phyloP scores from a whole-genome alignment of 2,888 invertebrate species.

The Drosophila stalkeri region DNA sequence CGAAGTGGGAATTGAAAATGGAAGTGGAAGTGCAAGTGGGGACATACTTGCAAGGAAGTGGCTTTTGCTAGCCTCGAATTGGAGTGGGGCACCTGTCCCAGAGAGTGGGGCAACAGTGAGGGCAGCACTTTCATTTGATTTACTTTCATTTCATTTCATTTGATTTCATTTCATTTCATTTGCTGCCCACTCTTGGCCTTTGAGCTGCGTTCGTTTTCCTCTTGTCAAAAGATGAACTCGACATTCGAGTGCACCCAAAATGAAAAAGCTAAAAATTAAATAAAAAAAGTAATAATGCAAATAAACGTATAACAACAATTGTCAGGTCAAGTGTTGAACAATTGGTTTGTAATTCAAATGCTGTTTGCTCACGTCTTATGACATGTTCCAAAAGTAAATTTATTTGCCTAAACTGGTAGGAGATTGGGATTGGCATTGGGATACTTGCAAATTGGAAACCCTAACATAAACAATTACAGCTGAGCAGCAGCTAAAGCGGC shows the following conservation, averaged over 20 bases:
- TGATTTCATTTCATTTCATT: conserved; percentile 12
- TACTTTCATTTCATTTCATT: conserved; percentile 26
- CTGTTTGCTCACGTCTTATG: conserved; percentile 15
- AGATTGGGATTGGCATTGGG: too few species aligned
- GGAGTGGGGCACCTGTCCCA: conserved; percentile 13
- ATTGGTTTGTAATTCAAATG: conserved; percentile 26
- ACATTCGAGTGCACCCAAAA: conserved; percentile 8
- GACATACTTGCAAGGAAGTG: conserved; percentile 31
- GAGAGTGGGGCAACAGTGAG: conserved; percentile 18
- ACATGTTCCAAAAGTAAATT: conserved; percentile 33
- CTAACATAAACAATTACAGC: conserved; percentile 16
- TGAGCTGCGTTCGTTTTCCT: conserved; percentile 61
- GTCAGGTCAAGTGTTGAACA: conserved; percentile 12
- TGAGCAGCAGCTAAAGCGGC: conserved; percentile 10
- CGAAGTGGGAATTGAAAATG: conserved; percentile 35
- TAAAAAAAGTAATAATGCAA: background rate
- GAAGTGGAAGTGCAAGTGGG: conserved; percentile 18
- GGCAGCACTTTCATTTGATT: conserved; percentile 63
- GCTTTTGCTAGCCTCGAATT: conserved; percentile 2
- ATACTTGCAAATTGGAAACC: conserved; percentile 12
- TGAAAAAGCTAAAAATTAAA: background rate
- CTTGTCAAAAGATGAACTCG: conserved; percentile 12
- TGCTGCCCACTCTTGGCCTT: conserved; percentile 19
- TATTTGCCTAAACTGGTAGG: conserved; percentile 9
- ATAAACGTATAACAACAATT: background rate